These are phyloP conservation scores for Phalanger gymnotis DNA, from an alignment of 2,797 vertebrate species.

Conservation along the genomic window DNA sequence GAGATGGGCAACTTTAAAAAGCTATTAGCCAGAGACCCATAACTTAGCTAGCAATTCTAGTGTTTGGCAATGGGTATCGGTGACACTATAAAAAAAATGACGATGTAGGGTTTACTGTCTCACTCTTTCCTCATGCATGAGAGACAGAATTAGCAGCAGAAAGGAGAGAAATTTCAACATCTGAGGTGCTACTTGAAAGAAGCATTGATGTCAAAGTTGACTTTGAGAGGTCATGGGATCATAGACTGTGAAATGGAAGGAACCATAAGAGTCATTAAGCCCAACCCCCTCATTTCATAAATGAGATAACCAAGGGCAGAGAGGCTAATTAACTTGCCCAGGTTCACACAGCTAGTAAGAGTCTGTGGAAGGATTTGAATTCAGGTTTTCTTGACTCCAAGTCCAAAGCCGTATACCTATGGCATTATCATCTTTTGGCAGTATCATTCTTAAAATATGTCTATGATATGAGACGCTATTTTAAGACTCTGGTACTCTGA, in stretches of 20 bases:
- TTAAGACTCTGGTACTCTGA: background rate
- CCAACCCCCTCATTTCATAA: background rate
- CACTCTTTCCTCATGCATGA: background rate
- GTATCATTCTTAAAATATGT: background rate
- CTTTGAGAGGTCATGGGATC: background rate
- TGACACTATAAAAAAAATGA: background rate
- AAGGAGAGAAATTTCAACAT: background rate
- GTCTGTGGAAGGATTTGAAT: background rate
- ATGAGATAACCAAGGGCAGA: background rate
- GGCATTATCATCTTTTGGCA: background rate
- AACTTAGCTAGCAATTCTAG: background rate
- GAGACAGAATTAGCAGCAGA: background rate
- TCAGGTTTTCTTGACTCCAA: background rate
- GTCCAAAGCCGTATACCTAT: background rate
- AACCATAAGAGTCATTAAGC: background rate
- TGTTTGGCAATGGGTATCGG: background rate
- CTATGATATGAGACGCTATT: background rate
- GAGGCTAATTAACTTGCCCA: background rate
- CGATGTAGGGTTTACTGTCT: background rate
- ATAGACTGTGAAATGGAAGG: background rate
- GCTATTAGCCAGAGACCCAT: background rate
- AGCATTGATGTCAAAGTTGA: background rate
- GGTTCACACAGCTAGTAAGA: background rate
- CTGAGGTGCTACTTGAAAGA: background rate
- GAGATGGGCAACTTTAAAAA: background rate